A percentile compares a stretch with the other conserved stretches of the same genome.
Evolutionary conservation across 2,113 vertebrate species (phyloP).

Genomic region (Oplegnathus fasciatus): DNA sequence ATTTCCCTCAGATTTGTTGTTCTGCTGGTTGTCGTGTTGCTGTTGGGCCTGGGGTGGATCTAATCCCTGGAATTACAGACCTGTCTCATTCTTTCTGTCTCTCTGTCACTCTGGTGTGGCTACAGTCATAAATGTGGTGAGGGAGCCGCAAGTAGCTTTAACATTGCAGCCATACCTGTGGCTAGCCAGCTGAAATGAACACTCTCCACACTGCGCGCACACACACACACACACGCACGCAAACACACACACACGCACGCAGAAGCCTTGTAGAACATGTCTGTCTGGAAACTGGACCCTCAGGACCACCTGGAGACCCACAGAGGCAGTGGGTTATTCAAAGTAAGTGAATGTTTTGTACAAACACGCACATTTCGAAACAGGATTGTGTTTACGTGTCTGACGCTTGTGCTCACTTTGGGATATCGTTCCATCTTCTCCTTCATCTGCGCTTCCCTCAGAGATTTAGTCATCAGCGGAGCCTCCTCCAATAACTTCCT

Average conservation of each 20-base stretch:
- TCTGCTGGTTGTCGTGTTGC: slow-evolving; percentile 47
- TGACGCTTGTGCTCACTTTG: slow-evolving; percentile 83
- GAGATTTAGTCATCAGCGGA: slow-evolving; percentile 90
- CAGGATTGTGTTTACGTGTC: not conserved
- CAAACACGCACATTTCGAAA: not conserved
- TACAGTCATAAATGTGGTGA: slow-evolving; percentile 68
- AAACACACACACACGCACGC: slow-evolving; percentile 85
- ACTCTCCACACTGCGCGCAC: slow-evolving; percentile 10
- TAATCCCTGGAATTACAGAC: slow-evolving; percentile 70
- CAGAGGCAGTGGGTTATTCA: not conserved
- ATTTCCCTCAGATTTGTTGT: slow-evolving; percentile 68
- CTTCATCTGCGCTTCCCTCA: slow-evolving; percentile 89
- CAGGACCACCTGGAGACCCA: slow-evolving; percentile 88
- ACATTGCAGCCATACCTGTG: slow-evolving; percentile 80
- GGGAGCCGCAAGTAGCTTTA: slow-evolving; percentile 64
- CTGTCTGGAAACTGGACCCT: slow-evolving; percentile 95
- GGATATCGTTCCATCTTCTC: slow-evolving; percentile 93
- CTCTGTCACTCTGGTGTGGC: slow-evolving; percentile 70
- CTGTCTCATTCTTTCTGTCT: slow-evolving; percentile 68
- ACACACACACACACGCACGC: not conserved
- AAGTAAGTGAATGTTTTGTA: not conserved
- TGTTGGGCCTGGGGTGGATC: slow-evolving; percentile 62
- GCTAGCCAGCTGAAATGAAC: slow-evolving; percentile 73
- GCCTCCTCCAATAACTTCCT: slow-evolving; percentile 93
- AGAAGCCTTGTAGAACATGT: slow-evolving; percentile 93